Percentiles rank a stretch among this genome's conserved stretches.
These are phyloP conservation scores for Pristionchus entomophagus DNA, from an alignment of 2,888 invertebrate species.

Conservation along the genomic window DNA sequence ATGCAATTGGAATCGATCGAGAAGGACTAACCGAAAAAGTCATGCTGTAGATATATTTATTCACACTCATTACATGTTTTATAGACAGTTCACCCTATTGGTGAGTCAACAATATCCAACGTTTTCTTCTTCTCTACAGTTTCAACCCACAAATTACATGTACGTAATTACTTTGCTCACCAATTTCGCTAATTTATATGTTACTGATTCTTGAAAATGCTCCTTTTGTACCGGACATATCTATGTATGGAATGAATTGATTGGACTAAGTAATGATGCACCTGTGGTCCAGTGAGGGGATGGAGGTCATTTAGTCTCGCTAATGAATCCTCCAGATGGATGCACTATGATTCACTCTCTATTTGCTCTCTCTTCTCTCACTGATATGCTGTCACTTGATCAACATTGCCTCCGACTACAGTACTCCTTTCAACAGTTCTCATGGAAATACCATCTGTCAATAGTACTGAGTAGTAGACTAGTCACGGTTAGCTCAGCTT, in stretches of 20 bases:
- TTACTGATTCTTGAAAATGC: neutral
- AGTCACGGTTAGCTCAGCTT: constrained; percentile 44
- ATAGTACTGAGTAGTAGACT: constrained; percentile 31
- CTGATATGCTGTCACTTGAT: neutral
- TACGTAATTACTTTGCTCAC: neutral
- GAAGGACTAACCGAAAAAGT: constrained; percentile 39
- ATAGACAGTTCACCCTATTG: neutral
- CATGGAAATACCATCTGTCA: constrained; percentile 26
- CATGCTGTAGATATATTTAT: neutral
- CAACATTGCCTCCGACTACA: neutral
- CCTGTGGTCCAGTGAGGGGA: neutral
- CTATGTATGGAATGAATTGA: constrained; percentile 33
- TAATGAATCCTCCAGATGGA: neutral
- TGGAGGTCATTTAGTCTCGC: constrained; percentile 29
- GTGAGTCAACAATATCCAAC: neutral
- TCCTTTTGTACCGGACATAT: neutral
- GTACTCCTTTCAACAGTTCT: neutral
- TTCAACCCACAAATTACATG: neutral
- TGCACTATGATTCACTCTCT: constrained; percentile 37
- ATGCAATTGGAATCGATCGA: constrained; percentile 71
- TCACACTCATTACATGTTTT: neutral
- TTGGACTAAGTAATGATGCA: constrained; percentile 28
- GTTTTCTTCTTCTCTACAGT: neutral
- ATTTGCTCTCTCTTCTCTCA: constrained; percentile 18
- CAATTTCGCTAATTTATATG: neutral